A percentile compares a stretch with the other conserved stretches of the same genome.
Conservation (phyloP, 2,113 vertebrate genomes). For the Lagenorhynchus albirostris region DNA sequence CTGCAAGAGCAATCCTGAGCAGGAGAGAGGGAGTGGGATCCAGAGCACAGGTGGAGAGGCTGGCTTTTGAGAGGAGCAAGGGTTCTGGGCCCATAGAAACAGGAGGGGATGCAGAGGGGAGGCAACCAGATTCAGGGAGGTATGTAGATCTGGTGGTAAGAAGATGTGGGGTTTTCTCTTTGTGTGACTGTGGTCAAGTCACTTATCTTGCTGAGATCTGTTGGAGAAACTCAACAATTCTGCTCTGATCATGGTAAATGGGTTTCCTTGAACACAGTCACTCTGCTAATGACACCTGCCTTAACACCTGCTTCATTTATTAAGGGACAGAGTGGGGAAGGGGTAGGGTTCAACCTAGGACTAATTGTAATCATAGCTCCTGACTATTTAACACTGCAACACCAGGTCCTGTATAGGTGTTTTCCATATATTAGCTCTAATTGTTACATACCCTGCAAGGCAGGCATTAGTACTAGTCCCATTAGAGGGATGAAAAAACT, state of each 20-base stretch:
- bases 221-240: not conserved
- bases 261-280: not conserved
- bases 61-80: not conserved
- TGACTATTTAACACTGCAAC: not conserved
- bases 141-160: not conserved
- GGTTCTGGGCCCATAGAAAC: not conserved
- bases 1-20: not conserved
- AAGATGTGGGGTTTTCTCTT: not conserved
- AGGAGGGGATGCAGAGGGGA: not conserved
- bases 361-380: not conserved
- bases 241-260: not conserved
- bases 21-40: rapidly evolving
- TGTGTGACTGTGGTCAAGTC: not conserved
- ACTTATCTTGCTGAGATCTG: not conserved
- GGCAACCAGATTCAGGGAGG: not conserved
- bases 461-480: not conserved
- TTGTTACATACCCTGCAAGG: not conserved
- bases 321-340: not conserved
- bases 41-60: not conserved
- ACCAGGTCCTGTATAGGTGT: not conserved
- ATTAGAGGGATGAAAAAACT: not conserved
- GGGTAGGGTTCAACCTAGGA: not conserved
- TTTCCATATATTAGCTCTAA: not conserved
- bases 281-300: not conserved
- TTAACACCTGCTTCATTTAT: not conserved